Base-by-base conservation (phyloP, 2,888 invertebrate species). In the Lamellibrachia satsuma region DNA sequence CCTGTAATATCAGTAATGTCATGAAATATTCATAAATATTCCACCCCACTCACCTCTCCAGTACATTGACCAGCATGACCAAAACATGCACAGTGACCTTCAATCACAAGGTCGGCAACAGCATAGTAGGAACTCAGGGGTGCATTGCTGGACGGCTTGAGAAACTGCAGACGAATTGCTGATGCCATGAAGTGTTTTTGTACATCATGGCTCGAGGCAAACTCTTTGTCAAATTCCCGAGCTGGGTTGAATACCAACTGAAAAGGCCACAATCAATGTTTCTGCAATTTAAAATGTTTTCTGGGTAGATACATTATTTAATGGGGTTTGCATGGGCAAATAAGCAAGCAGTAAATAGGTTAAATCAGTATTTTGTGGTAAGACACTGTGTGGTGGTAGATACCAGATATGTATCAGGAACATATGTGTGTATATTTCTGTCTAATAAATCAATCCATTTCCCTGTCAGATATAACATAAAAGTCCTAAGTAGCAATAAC, bases 21-120 rank as follows among this genome's bases (percentile, higher is more conserved):
- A 39, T 39, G 39, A 39, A 39, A 39, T 39, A 39, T 39, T 39
- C 39, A 39, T 9, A 4, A 7, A 55, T 55, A 55, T 55, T 22
- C 75, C 55, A 91, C 22, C 52, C 91, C 22, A 75, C 94, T 91
- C 92, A 95, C 95, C 92, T 27, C 91, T 8, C 95, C 95, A 9
- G 91, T 92, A 91, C 95, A 95, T 22, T 22, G 27, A 9, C 92
- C 52, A 7, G 94, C 93, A 91, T 95, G 95, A 6, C 95, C 95
- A 91, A 93, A 94, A 91, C 95, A 95, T 22, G 93, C 92, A 93
- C 95, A 95, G 52, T 93, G 93, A 4, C 94, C 95, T 1, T 93
- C 92, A 15, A 95, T 92, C n/a, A 94, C 93, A n/a, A 95, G 93
- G 92, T 95, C 94, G 7, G 94, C 94, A 2, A 95, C 92, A 7